Evolutionary conservation across 2,113 vertebrate species (phyloP).

Genomic region (Thermophis baileyi): DNA sequence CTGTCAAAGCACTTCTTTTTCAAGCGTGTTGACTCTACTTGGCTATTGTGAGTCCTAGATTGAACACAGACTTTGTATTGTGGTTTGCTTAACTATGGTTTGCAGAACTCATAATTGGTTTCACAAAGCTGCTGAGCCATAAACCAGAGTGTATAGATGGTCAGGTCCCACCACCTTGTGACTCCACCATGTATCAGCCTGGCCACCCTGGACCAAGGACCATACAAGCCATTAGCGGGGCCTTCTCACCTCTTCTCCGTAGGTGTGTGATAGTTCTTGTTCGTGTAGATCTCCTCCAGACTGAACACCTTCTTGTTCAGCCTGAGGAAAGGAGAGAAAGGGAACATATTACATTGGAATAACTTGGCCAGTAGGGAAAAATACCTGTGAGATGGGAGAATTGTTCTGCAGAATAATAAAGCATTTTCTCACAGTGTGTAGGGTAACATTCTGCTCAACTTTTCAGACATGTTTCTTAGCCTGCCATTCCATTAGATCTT

Average conservation of each 20-base stretch:
- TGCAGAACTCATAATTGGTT: neutral
- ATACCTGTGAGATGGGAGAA: neutral
- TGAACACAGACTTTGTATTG: neutral
- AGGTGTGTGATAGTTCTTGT: slow-evolving; percentile 86
- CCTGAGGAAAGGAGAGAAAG: slow-evolving; percentile 58
- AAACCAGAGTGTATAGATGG: neutral
- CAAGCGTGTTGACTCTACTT: neutral
- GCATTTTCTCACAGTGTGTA: neutral
- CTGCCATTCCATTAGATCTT: neutral
- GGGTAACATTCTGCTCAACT: neutral
- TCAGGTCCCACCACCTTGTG: neutral
- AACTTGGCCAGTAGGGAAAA: neutral
- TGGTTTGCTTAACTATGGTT: neutral
- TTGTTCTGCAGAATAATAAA: neutral
- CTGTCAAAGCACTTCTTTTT: neutral
- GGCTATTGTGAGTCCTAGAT: neutral
- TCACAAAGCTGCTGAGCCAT: neutral
- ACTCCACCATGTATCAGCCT: neutral
- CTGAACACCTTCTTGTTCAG: slow-evolving; percentile 89
- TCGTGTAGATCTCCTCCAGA: slow-evolving; percentile 91
- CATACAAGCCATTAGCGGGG: neutral
- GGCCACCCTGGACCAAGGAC: neutral
- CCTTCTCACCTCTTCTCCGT: slow-evolving; percentile 77
- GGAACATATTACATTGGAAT: neutral
- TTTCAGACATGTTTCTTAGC: neutral